Evolutionary conservation across 2,113 vertebrate genomes (phyloP).

Genomic region (Aleadryas rufinucha): DNA sequence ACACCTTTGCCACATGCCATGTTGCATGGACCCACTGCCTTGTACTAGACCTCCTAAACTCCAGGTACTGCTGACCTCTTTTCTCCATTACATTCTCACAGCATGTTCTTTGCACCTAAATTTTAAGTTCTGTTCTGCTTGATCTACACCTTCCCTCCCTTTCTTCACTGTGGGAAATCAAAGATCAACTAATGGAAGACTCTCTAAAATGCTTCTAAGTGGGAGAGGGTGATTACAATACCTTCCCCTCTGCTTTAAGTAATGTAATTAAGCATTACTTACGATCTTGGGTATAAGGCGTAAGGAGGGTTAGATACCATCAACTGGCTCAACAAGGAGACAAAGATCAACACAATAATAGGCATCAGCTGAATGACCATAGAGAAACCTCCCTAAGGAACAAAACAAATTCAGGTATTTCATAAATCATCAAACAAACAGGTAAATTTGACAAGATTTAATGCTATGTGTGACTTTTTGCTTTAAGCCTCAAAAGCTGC

Average conservation of each 20-base stretch:
- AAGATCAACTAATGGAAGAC: neutral
- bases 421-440: neutral
- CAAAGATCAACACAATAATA: constrained; percentile 91
- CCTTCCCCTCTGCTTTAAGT: neutral
- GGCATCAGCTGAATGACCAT: constrained; percentile 98
- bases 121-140: neutral
- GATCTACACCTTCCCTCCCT: neutral
- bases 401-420: constrained; percentile 9
- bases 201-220: neutral
- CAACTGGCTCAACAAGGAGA: constrained; percentile 94
- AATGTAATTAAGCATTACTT: constrained; percentile 60
- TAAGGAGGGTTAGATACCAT: constrained; percentile 96
- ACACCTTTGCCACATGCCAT: neutral
- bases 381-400: constrained; percentile 90
- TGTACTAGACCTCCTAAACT: neutral
- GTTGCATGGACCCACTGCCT: neutral
- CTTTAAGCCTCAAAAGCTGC: neutral
- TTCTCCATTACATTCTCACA: neutral
- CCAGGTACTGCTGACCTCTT: neutral
- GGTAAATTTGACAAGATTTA: neutral
- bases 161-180: neutral
- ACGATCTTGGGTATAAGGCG: constrained; percentile 93
- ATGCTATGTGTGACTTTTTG: neutral
- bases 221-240: neutral
- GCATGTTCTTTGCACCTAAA: neutral